Evolutionary conservation across 2,888 invertebrate species (phyloP).

Genomic region (Aplocera efformata): DNA sequence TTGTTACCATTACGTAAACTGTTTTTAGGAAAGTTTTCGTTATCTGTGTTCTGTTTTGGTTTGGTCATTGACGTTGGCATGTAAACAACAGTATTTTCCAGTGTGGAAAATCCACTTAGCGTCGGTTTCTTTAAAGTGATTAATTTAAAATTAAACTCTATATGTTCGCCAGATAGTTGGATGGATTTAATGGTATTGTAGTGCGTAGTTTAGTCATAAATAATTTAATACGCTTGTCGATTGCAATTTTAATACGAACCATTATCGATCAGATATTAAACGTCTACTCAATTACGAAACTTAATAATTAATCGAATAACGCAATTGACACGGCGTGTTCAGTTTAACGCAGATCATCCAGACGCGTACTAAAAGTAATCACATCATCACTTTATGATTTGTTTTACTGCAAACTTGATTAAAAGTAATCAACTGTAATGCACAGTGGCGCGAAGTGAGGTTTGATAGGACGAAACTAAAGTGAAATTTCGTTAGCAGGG

Average conservation of each 20-base stretch:
- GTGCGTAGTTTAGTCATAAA: too few relatives aligned
- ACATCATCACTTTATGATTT: slow-evolving; percentile 13
- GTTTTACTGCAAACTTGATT: slow-evolving; percentile 22
- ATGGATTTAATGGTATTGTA: too few relatives aligned
- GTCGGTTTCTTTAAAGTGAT: too few relatives aligned
- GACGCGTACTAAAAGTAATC: slow-evolving; percentile 10
- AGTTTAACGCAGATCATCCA: slow-evolving; percentile 7
- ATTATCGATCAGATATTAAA: neutral
- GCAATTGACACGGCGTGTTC: slow-evolving; percentile 8
- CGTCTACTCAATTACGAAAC: slow-evolving; percentile 4
- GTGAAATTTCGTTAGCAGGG: slow-evolving; percentile 71
- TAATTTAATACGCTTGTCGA: too few relatives aligned
- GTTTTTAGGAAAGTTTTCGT: slow-evolving; percentile 28
- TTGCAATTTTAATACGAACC: too few relatives aligned
- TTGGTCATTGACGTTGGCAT: too few relatives aligned
- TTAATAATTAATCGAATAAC: slow-evolving; percentile 5
- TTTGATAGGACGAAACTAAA: slow-evolving; percentile 42
- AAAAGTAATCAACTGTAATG: slow-evolving; percentile 47
- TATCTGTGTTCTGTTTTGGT: slow-evolving; percentile 23
- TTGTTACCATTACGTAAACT: slow-evolving; percentile 64
- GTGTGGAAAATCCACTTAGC: too few relatives aligned
- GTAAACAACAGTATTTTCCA: too few relatives aligned
- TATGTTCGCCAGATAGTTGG: too few relatives aligned
- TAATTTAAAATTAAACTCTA: too few relatives aligned
- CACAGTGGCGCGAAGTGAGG: slow-evolving; percentile 32